A percentile compares a stretch with the other conserved stretches of the same genome.
Evolutionary conservation across 2,797 vertebrate genomes (phyloP).

Genomic region (Gephyroberyx darwinii): DNA sequence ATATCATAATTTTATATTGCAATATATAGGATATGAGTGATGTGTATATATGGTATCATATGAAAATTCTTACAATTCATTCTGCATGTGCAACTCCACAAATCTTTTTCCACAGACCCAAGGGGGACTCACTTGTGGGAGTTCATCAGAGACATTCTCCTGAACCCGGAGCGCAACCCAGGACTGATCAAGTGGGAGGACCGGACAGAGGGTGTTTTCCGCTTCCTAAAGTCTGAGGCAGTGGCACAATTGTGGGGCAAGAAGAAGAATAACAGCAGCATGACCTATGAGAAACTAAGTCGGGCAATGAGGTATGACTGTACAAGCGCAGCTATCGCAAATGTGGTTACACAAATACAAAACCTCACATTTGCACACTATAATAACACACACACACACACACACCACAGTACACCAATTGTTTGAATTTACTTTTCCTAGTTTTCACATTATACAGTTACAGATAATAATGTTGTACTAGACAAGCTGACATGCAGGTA

Average conservation of each 20-base stretch:
- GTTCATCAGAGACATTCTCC: slow-evolving; percentile 96
- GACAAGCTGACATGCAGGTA: no score
- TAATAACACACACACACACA: not conserved
- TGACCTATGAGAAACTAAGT: slow-evolving; percentile 99
- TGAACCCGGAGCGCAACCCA: slow-evolving; percentile 94
- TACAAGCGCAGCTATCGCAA: not conserved
- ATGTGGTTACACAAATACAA: not conserved
- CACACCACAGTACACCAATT: not conserved
- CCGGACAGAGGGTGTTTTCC: slow-evolving; percentile 92
- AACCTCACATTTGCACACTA: not conserved
- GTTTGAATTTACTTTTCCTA: not conserved
- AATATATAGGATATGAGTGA: not conserved
- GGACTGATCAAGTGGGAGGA: slow-evolving; percentile 99
- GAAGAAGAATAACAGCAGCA: slow-evolving; percentile 99
- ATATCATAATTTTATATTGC: not conserved
- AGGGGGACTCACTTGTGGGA: slow-evolving; percentile 97
- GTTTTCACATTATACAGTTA: not conserved
- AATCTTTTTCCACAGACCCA: slow-evolving; percentile 79
- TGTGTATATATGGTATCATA: not conserved
- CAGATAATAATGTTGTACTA: no score
- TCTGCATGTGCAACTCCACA: no score
- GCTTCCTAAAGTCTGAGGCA: slow-evolving; percentile 97
- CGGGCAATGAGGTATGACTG: slow-evolving; percentile 93
- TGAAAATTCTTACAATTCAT: not conserved
- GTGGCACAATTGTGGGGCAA: slow-evolving; percentile 98